Evolutionary conservation across 2,113 vertebrate species (phyloP).

Genomic region (Bungarus multicinctus): DNA sequence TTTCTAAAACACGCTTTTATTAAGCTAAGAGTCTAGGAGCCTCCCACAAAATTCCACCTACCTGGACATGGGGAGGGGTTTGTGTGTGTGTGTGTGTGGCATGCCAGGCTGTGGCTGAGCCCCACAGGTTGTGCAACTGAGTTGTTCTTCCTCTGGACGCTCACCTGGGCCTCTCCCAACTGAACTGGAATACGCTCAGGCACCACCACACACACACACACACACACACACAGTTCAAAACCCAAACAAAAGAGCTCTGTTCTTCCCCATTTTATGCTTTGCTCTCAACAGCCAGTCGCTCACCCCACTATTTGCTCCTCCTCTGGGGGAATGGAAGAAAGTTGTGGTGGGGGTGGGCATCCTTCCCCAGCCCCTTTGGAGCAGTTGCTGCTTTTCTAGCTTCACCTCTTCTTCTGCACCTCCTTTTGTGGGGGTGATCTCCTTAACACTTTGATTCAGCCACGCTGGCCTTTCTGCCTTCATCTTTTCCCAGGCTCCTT

Average conservation of each 20-base stretch:
- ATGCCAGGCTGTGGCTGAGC: background rate
- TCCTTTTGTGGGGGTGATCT: background rate
- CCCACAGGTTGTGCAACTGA: too few species aligned
- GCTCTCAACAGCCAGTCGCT: background rate
- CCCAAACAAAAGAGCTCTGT: background rate
- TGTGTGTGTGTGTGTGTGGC: background rate
- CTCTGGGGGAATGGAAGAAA: background rate
- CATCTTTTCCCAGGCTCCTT: background rate
- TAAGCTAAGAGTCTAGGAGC: background rate
- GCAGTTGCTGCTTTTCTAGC: background rate
- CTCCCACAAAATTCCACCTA: background rate
- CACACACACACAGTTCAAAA: background rate
- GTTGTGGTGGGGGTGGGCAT: accelerated
- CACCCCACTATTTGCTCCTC: background rate
- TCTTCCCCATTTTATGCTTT: accelerated
- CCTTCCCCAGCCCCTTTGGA: background rate
- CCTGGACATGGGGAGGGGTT: background rate
- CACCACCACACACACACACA: too few species aligned
- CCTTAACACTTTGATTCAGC: background rate
- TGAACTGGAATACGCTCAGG: background rate
- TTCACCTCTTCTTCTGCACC: background rate
- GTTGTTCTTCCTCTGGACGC: too few species aligned
- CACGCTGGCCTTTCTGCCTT: background rate
- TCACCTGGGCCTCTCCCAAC: background rate
- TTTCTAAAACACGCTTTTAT: background rate